Conservation (phyloP, 1,140 invertebrate genomes). For the Lucilia cuprina region DNA sequence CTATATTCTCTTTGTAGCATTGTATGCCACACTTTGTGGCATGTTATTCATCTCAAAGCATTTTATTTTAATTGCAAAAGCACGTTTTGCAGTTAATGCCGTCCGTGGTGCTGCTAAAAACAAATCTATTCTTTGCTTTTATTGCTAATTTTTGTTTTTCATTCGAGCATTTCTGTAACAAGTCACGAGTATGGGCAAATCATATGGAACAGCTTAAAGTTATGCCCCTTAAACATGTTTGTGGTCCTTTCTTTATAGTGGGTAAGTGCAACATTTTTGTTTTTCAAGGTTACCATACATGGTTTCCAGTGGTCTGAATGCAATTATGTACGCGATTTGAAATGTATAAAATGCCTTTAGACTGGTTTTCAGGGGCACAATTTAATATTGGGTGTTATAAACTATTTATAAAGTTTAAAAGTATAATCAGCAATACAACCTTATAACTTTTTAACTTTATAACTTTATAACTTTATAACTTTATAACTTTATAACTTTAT, state of each 20-base stretch:
- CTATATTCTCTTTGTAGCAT: background rate
- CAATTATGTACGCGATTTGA: background rate
- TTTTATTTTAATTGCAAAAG: slow-evolving; percentile 32
- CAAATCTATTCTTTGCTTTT: background rate
- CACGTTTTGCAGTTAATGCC: background rate
- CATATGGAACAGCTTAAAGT: slow-evolving; percentile 21
- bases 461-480: too few species aligned
- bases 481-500: too few species aligned
- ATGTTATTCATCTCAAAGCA: slow-evolving; percentile 14
- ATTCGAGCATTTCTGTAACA: background rate
- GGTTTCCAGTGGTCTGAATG: background rate
- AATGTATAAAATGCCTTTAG: background rate
- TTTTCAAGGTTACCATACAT: slow-evolving; percentile 8
- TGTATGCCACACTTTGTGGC: background rate
- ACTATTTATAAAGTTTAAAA: background rate
- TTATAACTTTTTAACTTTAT: too few species aligned
- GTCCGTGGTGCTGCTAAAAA: background rate
- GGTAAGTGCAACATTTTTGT: background rate
- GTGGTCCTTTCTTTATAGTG: background rate
- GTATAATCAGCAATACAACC: too few species aligned
- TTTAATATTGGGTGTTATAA: background rate
- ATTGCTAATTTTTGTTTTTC: background rate
- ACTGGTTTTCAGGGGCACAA: slow-evolving; percentile 1
- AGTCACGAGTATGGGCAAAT: slow-evolving; percentile 3
- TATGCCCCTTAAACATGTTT: slow-evolving; percentile 14